These are phyloP conservation scores for Thymelicus lineola DNA, from an alignment of 2,888 invertebrate genomes.

Conservation along the genomic window DNA sequence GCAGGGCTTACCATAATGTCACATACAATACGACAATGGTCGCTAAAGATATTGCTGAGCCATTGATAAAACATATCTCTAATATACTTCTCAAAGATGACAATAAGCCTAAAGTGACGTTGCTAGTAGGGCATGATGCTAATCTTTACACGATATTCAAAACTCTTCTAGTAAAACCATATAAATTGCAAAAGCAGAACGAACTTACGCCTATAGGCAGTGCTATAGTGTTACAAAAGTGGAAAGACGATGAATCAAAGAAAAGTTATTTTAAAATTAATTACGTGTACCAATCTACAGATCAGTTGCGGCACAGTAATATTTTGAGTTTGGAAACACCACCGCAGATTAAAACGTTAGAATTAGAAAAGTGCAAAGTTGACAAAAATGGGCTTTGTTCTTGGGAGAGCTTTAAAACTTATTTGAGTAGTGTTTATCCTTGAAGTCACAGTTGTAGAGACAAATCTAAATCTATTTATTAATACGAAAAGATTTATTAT, in stretches of 20 bases:
- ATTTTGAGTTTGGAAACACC: slow-evolving; percentile 58
- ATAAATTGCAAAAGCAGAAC: slow-evolving; percentile 57
- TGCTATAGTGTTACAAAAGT: slow-evolving; percentile 74
- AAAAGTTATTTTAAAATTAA: slow-evolving; percentile 61
- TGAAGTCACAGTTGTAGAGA: not conserved
- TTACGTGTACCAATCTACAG: slow-evolving; percentile 67
- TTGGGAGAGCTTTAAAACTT: slow-evolving; percentile 63
- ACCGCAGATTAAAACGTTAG: slow-evolving; percentile 58
- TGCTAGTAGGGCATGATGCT: slow-evolving; percentile 76
- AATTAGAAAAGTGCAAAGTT: slow-evolving; percentile 59
- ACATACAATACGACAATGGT: slow-evolving; percentile 66
- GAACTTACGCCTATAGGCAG: slow-evolving; percentile 69
- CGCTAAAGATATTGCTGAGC: slow-evolving; percentile 67
- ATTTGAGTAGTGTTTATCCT: slow-evolving; percentile 46
- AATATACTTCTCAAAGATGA: slow-evolving; percentile 54
- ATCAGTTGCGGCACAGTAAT: slow-evolving; percentile 61
- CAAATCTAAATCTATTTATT: not conserved
- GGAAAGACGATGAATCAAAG: slow-evolving; percentile 53
- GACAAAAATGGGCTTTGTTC: slow-evolving; percentile 63
- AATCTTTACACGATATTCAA: slow-evolving; percentile 69
- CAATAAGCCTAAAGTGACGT: slow-evolving; percentile 53
- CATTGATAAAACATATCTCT: slow-evolving; percentile 61
- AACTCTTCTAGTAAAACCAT: slow-evolving; percentile 60
- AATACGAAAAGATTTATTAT: no score
- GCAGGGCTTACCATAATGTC: slow-evolving; percentile 64